A percentile compares a stretch with the other conserved stretches of the same genome.
Evolutionary conservation across 2,888 invertebrate species (phyloP).

Genomic region (Lasioglossum marginatum): DNA sequence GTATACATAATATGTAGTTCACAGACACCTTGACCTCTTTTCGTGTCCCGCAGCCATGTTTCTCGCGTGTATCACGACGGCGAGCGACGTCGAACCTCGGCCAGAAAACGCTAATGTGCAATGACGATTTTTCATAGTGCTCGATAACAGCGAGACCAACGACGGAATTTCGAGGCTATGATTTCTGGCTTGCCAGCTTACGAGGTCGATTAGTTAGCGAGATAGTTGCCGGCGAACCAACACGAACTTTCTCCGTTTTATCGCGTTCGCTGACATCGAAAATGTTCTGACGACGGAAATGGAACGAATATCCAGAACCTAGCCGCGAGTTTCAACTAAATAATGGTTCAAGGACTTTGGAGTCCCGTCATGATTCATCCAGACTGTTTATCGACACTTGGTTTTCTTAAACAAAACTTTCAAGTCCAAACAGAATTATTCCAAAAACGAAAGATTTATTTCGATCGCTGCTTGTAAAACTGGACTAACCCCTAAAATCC

Average conservation of each 20-base stretch:
- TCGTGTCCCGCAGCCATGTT: slow-evolving; percentile 10
- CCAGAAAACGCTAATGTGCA: slow-evolving; percentile 34
- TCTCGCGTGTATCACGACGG: slow-evolving; percentile 34
- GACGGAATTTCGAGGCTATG: slow-evolving; percentile 42
- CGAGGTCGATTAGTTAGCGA: slow-evolving; percentile 40
- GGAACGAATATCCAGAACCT: not conserved
- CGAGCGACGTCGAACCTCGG: not conserved
- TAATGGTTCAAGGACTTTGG: not conserved
- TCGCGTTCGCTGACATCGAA: slow-evolving; percentile 34
- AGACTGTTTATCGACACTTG: too few species aligned
- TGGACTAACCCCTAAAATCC: not conserved
- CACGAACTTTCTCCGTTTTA: slow-evolving; percentile 53
- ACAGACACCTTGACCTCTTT: slow-evolving; percentile 52
- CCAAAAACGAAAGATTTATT: not conserved
- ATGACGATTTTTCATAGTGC: slow-evolving; percentile 48
- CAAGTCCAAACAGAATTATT: not conserved
- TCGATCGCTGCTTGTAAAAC: not conserved
- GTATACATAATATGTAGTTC: not conserved
- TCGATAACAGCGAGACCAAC: slow-evolving; percentile 56
- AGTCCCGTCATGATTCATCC: not conserved
- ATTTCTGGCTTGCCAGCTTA: slow-evolving; percentile 24
- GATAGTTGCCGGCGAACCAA: slow-evolving; percentile 28
- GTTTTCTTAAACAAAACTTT: not conserved
- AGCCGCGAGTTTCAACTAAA: not conserved
- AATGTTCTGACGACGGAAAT: not conserved